Evolutionary conservation across 2,113 vertebrate genomes (phyloP), one percentile per base, ranked within the genome.

Genomic region (Stigmatopora argus): DNA sequence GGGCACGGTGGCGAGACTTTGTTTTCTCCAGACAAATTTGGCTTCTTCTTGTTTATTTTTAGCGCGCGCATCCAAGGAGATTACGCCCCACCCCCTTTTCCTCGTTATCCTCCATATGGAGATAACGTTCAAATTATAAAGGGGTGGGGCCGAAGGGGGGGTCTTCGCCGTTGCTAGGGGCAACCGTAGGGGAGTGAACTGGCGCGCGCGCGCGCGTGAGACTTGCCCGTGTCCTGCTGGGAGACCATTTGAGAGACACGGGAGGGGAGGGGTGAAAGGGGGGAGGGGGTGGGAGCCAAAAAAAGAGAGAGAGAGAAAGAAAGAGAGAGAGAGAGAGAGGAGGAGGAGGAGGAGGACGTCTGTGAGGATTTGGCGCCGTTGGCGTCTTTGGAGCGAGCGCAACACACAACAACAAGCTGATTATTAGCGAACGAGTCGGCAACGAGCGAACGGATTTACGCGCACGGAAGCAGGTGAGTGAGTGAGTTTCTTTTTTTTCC

Each of bases 381-480:
- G 78, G 80, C 77, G 82, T 84, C 86, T 85, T 79, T 83, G 75
- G 69, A 76, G 63, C 23, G 77, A 76, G 63, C 23, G 77, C 86
- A 65, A 76, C 78, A 46, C 83, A 85, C 80, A 79, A 69, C 80
- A 79, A 69, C 84, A 72, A 83, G 83, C 79, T 62, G 38, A 45
- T 77, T 77, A 88, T 86, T 85, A 78, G 69, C 69, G 69, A 65
- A 67, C 74, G 67, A 58, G 78, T 66, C 56, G 70, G 9, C 84
- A 76, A 84, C 75, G 49, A 71, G 72, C 75, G 73, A 78, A 83
- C 81, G 86, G 86, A 88, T 88, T 86, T 88, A 84, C 79, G 75
- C 81, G 31, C 86, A 78, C 66, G 41, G 65, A 64, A 68, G 59
- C 66, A 85, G 86, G 85, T 88, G 78, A 44, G 86, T 86, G 79